Percentiles rank a stretch among this genome's conserved stretches.
Conservation (phyloP, 2,888 invertebrate species). For the Tipula lateralis region DNA sequence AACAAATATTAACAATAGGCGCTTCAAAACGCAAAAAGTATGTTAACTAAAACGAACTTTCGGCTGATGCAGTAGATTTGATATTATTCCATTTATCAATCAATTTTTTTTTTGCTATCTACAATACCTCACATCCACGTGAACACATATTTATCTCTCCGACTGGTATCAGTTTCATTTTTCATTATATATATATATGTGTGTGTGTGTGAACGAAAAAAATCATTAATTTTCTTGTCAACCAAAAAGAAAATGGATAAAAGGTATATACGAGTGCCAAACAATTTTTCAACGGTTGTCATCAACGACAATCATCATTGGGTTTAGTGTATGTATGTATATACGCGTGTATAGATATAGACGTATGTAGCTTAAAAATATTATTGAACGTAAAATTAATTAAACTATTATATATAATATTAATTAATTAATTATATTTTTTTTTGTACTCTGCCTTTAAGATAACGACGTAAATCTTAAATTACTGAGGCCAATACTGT, state of each 20-base stretch:
- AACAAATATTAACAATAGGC: neutral
- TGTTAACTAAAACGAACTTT: neutral
- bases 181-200: neutral
- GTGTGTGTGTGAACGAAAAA: neutral
- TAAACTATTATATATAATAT: neutral
- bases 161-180: neutral
- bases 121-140: neutral
- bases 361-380: neutral
- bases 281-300: slow-evolving; percentile 19
- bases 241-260: neutral
- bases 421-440: neutral
- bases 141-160: slow-evolving; percentile 11
- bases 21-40: neutral
- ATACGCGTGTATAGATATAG: no score
- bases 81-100: slow-evolving; percentile 16
- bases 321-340: no score
- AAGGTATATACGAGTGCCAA: neutral
- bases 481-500: neutral
- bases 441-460: neutral
- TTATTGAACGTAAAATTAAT: slow-evolving; percentile 11
- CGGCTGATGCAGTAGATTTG: neutral
- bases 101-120: neutral
- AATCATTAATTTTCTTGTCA: slow-evolving; percentile 19
- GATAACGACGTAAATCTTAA: slow-evolving; percentile 19
- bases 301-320: slow-evolving; percentile 24